Evolutionary conservation across 2,888 invertebrate species (phyloP).

Genomic region (Acleris emargana): DNA sequence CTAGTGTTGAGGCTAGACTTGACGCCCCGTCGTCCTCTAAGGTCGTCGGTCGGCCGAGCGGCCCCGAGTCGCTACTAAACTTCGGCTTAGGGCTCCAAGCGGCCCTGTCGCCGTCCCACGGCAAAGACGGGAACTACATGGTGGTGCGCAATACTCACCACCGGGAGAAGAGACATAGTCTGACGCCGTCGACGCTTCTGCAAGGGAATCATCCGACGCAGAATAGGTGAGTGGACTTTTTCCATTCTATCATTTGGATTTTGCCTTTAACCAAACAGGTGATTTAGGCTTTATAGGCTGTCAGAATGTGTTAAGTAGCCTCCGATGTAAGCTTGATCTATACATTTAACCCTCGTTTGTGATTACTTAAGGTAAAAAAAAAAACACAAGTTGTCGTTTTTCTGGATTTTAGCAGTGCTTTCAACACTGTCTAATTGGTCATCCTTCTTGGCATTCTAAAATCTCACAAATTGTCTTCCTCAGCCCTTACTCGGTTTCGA

Average conservation of each 20-base stretch:
- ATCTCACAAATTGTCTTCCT: no score
- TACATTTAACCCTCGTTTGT: no score
- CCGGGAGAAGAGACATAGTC: constrained; percentile 83
- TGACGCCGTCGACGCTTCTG: constrained; percentile 73
- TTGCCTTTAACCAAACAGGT: no score
- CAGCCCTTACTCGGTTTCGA: no score
- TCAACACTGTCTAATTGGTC: no score
- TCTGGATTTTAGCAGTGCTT: no score
- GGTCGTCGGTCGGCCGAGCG: constrained; percentile 53
- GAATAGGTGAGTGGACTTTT: constrained; percentile 62
- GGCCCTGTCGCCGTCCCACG: constrained; percentile 71
- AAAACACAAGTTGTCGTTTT: no score
- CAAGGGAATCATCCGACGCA: constrained; percentile 64
- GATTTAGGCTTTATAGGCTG: no score
- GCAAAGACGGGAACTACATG: constrained; percentile 62
- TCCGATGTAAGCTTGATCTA: no score
- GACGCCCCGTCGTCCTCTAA: constrained; percentile 71
- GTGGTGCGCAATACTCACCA: constrained; percentile 61
- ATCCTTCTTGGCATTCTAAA: no score
- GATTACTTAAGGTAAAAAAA: no score
- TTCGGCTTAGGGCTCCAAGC: constrained; percentile 72
- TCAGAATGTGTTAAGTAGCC: no score
- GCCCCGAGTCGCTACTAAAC: constrained; percentile 67
- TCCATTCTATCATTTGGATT: neutral
- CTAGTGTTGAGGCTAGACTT: constrained; percentile 56